Base-by-base conservation (phyloP, 2,113 vertebrate genomes). In the Heterochromis multidens region DNA sequence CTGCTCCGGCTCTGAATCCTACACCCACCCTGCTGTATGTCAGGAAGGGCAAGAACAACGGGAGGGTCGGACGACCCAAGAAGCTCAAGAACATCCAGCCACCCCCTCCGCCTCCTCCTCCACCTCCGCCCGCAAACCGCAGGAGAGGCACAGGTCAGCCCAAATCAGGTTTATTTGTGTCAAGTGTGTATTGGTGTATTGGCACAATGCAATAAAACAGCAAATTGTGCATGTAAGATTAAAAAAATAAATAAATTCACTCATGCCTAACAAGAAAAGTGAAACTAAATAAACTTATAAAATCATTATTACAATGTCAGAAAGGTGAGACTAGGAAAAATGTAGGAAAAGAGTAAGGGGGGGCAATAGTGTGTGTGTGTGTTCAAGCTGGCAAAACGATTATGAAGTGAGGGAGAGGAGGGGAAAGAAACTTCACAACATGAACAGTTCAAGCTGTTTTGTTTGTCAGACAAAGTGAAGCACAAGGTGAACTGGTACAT, bases 91-190 rank as follows among this genome's bases (percentile, higher is more conserved):
- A 79, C 80, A 65, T 56, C 23, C 91, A 92, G 3, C 61, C 60
- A 9, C 6, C 88, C 16, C 21, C 80, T 13, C 72, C 33, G 1
- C 23, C 80, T 37, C 65, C 43, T 56, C 43, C 78, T 63, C 86
- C 81, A 6, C 74, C 67, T 57, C 57, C 82, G 25, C 62, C 89
- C 0, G 19, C 74, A 11, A 88, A 88, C 60, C 92, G 93, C 70
- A 95, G 93, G 87, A 94, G 92, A 89, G 84, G 93, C 78, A 92
- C 95, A 83, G 95, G 96, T 93, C 92, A 94, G 92, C 83, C 83
- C 35, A 87, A 77, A 85, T 92, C 90, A 89, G 90, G 89, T 94
- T 87, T 79, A 91, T 88, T 81, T 62, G 12, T 35, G 65, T 84
- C 0, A 25, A 58, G n/a, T 25, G 40, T 65, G n/a, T n/a, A n/a